Base-by-base conservation (phyloP, 2,113 vertebrate genomes). In the Orthonyx spaldingii region DNA sequence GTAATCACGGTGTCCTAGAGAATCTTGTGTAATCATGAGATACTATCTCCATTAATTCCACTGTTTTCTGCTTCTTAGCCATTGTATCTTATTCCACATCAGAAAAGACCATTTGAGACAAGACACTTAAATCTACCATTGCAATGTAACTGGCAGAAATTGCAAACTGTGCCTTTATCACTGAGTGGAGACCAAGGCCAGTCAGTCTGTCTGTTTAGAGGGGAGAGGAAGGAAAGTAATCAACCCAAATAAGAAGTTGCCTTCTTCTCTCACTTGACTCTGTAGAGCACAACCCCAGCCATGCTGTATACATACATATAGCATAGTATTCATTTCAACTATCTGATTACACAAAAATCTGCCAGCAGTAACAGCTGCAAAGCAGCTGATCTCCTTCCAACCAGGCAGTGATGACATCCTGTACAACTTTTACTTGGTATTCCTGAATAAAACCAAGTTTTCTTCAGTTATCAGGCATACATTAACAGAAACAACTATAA, bases 281-380 rank as follows among this genome's bases (percentile, higher is more conserved):
- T 37, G n/a, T 11, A 68, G 30, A 10, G 32, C 52, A 65, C 47
- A 49, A 92, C 65, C 94, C 78, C 95, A 94, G 68, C 80, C 57
- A n/a, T 23, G 56, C 41, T 74, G 70, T 52, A 81, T 44, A 20
- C 24, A 35, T 77, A 76, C 23, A 39, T 66, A 65, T 13, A 91
- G 97, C 94, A 83, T 72, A 82, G 35, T 68, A 82, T 90, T 96
- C 66, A 94, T 95, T 94, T 84, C 80, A 79, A 63, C 87, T 97
- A 92, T 96, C 90, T 94, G 59, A 91, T 97, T 97, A 94, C 65
- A 37, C 32, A 88, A 64, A 44, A 84, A 77, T 82, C 88, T 97
- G 94, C 90, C 95, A 96, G 84, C 50, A 66, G 30, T 46, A 96
- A 70, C 94, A 97, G 95, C 87, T 94, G 90, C 74, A 95, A 93